phyloP scores from a whole-genome alignment of 1,140 invertebrate species.

The Delia radicum region DNA sequence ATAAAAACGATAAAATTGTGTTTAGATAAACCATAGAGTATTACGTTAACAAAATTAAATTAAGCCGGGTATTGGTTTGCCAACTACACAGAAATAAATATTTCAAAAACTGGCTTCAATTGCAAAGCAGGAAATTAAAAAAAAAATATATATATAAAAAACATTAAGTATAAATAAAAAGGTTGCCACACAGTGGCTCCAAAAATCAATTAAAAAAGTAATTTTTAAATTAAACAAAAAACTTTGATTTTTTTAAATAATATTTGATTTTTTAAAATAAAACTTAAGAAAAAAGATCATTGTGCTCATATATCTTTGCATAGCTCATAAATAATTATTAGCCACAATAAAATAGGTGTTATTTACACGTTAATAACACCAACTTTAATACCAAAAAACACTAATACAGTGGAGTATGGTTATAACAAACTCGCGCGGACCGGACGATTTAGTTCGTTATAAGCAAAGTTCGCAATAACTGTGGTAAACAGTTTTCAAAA shows the following conservation, averaged over 20 bases:
- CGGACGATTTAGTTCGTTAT: too few species aligned
- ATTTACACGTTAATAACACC: neutral
- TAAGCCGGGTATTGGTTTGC: too few species aligned
- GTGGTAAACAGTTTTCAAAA: too few species aligned
- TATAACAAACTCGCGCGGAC: neutral
- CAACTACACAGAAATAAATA: too few species aligned
- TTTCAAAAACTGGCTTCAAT: neutral
- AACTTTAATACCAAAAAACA: neutral
- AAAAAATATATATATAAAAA: too few species aligned
- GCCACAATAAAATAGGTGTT: neutral
- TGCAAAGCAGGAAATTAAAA: neutral
- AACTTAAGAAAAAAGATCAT: neutral
- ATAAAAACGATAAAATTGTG: too few species aligned
- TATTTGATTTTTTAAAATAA: neutral
- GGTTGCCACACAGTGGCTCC: too few species aligned
- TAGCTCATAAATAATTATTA: neutral
- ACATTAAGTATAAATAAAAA: neutral
- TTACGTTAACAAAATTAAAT: too few species aligned
- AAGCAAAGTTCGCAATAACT: too few species aligned
- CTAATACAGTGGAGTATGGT: neutral
- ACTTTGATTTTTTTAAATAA: neutral
- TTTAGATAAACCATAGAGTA: too few species aligned
- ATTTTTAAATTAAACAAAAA: neutral
- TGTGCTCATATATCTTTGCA: neutral
- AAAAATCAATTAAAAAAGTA: neutral